Evolutionary conservation across 53 echinoderm and acorn worm species (phyloP).

Genomic region (Temnopleurus reevesii): DNA sequence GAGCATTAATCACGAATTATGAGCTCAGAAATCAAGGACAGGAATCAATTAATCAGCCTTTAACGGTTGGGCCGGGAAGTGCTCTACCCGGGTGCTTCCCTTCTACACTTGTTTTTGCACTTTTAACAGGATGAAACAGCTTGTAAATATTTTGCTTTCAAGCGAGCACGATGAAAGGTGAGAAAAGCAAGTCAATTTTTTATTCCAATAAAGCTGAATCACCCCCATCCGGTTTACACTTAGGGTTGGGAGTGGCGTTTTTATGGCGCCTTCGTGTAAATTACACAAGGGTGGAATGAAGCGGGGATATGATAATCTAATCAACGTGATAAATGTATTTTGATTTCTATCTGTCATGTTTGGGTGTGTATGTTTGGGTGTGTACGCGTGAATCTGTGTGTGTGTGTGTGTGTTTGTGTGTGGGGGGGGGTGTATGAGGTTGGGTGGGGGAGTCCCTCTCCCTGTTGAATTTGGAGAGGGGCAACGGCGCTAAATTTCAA

Average conservation of each 20-base stretch:
- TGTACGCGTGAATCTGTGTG: too few species aligned
- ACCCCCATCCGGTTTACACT: neutral
- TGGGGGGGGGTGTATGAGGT: too few species aligned
- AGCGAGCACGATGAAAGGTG: constrained; percentile 1
- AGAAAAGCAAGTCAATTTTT: neutral
- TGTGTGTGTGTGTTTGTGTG: too few species aligned
- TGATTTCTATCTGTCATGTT: too few species aligned
- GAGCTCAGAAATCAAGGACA: neutral
- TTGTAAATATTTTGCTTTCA: constrained; percentile 13
- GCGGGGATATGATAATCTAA: neutral
- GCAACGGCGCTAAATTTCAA: too few species aligned
- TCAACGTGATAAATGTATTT: too few species aligned
- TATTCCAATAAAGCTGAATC: neutral
- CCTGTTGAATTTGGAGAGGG: too few species aligned
- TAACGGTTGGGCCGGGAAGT: constrained; percentile 16
- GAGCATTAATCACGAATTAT: constrained; percentile 37
- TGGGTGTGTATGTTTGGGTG: too few species aligned
- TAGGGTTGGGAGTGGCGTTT: neutral
- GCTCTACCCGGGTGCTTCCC: neutral
- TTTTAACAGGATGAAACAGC: neutral
- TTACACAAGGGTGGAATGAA: neutral
- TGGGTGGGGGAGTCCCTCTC: too few species aligned
- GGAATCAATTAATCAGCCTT: constrained; percentile 48
- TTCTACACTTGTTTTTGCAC: neutral
- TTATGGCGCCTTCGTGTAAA: neutral